Conservation (phyloP, 2,113 vertebrate genomes). For the Heterotis niloticus region DNA sequence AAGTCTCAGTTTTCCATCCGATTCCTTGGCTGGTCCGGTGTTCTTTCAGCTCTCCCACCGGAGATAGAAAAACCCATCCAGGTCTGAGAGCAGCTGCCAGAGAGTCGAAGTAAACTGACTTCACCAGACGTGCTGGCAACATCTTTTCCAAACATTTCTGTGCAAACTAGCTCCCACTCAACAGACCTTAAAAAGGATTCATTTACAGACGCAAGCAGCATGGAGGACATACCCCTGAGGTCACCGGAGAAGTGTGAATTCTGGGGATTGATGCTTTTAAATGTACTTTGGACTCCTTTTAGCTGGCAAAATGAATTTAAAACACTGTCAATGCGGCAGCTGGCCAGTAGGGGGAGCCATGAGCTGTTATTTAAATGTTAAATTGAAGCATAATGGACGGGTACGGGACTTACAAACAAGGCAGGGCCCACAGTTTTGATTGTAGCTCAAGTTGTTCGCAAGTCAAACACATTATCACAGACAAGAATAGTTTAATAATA, state of each 20-base stretch:
- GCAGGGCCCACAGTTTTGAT: background rate
- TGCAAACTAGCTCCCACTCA: background rate
- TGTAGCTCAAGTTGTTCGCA: too few species aligned
- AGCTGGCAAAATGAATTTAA: background rate
- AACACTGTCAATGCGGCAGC: background rate
- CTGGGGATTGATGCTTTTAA: background rate
- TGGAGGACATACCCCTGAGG: too few species aligned
- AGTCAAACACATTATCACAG: background rate
- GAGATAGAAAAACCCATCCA: background rate
- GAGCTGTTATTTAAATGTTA: background rate
- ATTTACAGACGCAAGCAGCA: background rate
- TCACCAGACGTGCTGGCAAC: background rate
- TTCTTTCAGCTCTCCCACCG: background rate
- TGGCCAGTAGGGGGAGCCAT: conserved; percentile 11
- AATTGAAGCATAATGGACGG: background rate
- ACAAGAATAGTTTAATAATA: too few species aligned
- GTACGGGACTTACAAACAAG: too few species aligned
- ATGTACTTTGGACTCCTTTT: background rate
- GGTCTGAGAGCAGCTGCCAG: background rate
- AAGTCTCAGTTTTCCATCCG: too few species aligned
- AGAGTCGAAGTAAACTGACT: background rate
- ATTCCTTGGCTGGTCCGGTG: too few species aligned
- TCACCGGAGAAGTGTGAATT: background rate
- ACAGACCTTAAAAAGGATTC: background rate
- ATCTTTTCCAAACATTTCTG: background rate